A percentile compares a stretch with the other conserved stretches of the same genome.
Conservation (phyloP, 2,113 vertebrate genomes). For the Synodontis membranacea region DNA sequence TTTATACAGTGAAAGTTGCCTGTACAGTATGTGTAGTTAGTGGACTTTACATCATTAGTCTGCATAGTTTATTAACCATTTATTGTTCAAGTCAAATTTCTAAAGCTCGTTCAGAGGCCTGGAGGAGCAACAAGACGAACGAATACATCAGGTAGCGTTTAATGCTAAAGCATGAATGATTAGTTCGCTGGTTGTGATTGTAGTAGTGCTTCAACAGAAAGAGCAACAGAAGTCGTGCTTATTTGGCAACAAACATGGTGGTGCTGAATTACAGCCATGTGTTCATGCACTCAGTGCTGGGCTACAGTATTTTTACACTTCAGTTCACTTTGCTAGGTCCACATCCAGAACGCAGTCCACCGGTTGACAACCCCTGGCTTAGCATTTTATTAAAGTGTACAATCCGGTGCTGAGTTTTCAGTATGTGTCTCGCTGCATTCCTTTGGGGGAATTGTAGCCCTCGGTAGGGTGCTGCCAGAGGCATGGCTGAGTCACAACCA, state of each 20-base stretch:
- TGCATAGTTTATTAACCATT: no score
- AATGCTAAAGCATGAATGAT: not conserved
- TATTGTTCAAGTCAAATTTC: no score
- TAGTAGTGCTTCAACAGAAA: not conserved
- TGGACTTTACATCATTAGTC: no score
- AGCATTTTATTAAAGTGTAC: not conserved
- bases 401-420: not conserved
- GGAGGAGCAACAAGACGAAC: no score
- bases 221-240: not conserved
- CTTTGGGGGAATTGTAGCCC: not conserved
- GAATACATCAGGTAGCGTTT: not conserved
- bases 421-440: not conserved
- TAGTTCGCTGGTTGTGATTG: not conserved
- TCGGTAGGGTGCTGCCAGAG: conserved; percentile 32
- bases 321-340: not conserved
- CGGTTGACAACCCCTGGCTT: not conserved
- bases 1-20: no score
- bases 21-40: no score
- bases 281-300: not conserved
- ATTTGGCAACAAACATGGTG: not conserved
- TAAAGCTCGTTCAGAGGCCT: no score
- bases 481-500: conserved; percentile 27
- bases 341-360: not conserved
- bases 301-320: not conserved
- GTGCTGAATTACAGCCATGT: not conserved